These are phyloP conservation scores for Lasioglossum morio DNA, from an alignment of 2,888 invertebrate genomes.

Conservation along the genomic window DNA sequence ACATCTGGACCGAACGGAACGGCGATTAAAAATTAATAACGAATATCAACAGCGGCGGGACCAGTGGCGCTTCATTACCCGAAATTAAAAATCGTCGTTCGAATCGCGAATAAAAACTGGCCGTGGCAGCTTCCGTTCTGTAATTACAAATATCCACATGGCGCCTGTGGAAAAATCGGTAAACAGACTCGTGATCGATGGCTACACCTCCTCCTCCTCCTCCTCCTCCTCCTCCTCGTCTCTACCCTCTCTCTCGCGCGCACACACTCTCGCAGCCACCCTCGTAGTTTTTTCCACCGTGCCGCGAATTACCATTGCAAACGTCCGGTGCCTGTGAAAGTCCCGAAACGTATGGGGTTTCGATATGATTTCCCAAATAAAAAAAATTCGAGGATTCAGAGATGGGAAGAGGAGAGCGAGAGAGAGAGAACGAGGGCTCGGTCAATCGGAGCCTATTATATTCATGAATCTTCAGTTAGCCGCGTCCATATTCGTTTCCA, in stretches of 20 bases:
- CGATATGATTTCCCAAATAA: constrained; percentile 71
- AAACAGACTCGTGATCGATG: constrained; percentile 79
- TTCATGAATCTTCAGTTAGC: constrained; percentile 68
- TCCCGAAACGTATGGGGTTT: constrained; percentile 70
- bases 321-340: constrained; percentile 71
- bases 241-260: constrained; percentile 16
- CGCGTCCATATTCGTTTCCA: constrained; percentile 29
- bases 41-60: constrained; percentile 81
- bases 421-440: constrained; percentile 10
- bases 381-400: constrained; percentile 39
- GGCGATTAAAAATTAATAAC: constrained; percentile 83
- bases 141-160: constrained; percentile 83
- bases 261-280: constrained; percentile 30
- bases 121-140: constrained; percentile 73
- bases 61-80: constrained; percentile 79
- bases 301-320: constrained; percentile 77
- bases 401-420: constrained; percentile 12
- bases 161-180: constrained; percentile 76
- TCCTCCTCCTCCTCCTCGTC: constrained; percentile 15
- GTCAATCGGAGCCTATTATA: constrained; percentile 65
- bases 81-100: constrained; percentile 81
- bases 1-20: constrained; percentile 71
- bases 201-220: constrained; percentile 46
- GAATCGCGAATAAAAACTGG: constrained; percentile 77
- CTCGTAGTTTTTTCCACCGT: constrained; percentile 64